These are phyloP conservation scores for Drosophila phalerata DNA, from an alignment of 2,888 invertebrate species.

Conservation along the genomic window DNA sequence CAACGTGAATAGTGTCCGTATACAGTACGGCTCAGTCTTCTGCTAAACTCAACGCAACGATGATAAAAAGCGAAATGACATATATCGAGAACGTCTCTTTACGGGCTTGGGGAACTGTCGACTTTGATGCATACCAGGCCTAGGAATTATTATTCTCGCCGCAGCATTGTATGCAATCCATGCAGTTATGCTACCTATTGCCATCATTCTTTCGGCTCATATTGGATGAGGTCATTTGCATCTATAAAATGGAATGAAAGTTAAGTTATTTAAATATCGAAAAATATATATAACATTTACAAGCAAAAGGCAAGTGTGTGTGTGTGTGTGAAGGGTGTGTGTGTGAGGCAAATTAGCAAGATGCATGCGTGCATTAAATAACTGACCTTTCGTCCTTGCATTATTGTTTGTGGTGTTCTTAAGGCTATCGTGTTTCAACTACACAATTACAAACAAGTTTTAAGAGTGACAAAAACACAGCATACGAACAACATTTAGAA, in stretches of 20 bases:
- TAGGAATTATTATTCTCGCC: slow-evolving; percentile 86
- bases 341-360: slow-evolving; percentile 19
- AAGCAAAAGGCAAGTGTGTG: background rate
- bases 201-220: slow-evolving; percentile 85
- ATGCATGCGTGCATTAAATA: slow-evolving; percentile 54
- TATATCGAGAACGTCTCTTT: slow-evolving; percentile 18
- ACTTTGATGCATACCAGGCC: slow-evolving; percentile 50
- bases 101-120: slow-evolving; percentile 32
- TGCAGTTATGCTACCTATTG: slow-evolving; percentile 90
- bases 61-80: slow-evolving; percentile 46
- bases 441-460: slow-evolving; percentile 59
- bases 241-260: slow-evolving; percentile 62
- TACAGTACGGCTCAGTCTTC: slow-evolving; percentile 73
- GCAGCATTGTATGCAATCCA: slow-evolving; percentile 90
- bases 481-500: slow-evolving; percentile 60
- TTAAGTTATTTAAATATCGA: background rate
- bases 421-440: slow-evolving; percentile 76
- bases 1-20: slow-evolving; percentile 76
- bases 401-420: slow-evolving; percentile 79
- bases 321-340: slow-evolving; percentile 22
- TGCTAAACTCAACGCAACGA: slow-evolving; percentile 72
- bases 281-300: background rate
- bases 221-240: slow-evolving; percentile 85
- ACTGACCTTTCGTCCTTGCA: slow-evolving; percentile 83
- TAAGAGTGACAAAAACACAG: slow-evolving; percentile 48